These are phyloP conservation scores for Yasuhikotakia modesta DNA, from an alignment of 2,797 vertebrate species.

Conservation along the genomic window DNA sequence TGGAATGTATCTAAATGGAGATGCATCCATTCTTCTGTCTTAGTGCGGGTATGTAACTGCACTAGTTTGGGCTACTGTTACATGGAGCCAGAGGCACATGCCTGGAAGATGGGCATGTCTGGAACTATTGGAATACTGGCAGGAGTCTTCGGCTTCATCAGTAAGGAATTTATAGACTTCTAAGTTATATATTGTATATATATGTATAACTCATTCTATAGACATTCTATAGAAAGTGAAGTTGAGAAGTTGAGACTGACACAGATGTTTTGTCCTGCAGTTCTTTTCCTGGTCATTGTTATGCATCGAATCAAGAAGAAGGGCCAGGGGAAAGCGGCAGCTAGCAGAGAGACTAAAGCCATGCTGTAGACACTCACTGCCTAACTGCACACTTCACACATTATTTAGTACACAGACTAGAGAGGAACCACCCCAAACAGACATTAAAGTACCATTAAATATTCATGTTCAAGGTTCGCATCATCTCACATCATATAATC, in stretches of 20 bases:
- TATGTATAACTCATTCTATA: neutral
- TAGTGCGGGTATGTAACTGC: slow-evolving; percentile 89
- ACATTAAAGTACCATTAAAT: neutral
- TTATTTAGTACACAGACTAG: neutral
- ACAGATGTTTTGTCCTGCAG: slow-evolving; percentile 59
- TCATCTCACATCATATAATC: too few relatives aligned
- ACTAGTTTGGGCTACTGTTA: slow-evolving; percentile 79
- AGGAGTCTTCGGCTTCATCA: slow-evolving; percentile 76
- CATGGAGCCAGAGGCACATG: neutral
- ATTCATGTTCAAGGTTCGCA: slow-evolving; percentile 26
- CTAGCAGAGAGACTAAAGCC: slow-evolving; percentile 57
- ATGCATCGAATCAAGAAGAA: slow-evolving; percentile 64
- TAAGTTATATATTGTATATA: too few relatives aligned
- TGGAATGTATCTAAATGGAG: neutral
- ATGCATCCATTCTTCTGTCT: neutral
- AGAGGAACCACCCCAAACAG: neutral
- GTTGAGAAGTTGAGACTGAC: neutral
- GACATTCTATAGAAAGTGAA: too few relatives aligned
- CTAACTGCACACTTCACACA: too few relatives aligned
- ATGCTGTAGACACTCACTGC: slow-evolving; percentile 65
- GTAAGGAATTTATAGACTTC: slow-evolving; percentile 68
- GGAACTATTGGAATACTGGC: slow-evolving; percentile 83
- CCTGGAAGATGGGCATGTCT: slow-evolving; percentile 59
- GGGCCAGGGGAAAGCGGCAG: slow-evolving; percentile 8
- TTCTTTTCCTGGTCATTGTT: slow-evolving; percentile 64